phyloP scores from a whole-genome alignment of 1,140 invertebrate species.

The Drosophila rhopaloa region DNA sequence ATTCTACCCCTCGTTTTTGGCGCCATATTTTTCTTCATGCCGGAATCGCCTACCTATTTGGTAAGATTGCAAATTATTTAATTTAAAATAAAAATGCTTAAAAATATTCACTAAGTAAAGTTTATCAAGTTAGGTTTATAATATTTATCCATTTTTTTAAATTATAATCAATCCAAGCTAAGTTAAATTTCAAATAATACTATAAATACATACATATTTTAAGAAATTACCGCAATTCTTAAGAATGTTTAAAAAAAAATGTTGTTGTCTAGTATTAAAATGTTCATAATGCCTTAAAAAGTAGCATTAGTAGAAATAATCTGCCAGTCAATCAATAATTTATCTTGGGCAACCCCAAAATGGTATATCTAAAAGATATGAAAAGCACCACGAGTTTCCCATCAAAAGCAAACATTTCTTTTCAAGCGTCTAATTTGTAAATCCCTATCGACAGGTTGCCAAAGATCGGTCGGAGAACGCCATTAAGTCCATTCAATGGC shows the following conservation, averaged over 20 bases:
- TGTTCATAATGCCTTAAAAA: background rate
- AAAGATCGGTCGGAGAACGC: slow-evolving; percentile 88
- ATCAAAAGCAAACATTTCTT: slow-evolving; percentile 3
- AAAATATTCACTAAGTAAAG: too few species aligned
- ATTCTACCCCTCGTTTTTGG: slow-evolving; percentile 89
- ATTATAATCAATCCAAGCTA: too few species aligned
- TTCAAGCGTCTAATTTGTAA: background rate
- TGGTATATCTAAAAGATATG: slow-evolving; percentile 2
- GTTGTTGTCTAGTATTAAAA: too few species aligned
- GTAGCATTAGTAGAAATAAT: background rate
- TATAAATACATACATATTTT: too few species aligned
- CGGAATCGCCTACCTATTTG: slow-evolving; percentile 90
- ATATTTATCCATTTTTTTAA: too few species aligned
- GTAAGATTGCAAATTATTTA: slow-evolving; percentile 48
- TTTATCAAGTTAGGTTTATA: too few species aligned
- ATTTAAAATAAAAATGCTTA: too few species aligned
- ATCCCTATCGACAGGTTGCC: slow-evolving; percentile 55
- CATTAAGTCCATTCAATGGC: slow-evolving; percentile 86
- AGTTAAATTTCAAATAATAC: too few species aligned
- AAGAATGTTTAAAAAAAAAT: too few species aligned
- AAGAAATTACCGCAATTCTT: too few species aligned
- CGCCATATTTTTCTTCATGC: slow-evolving; percentile 90
- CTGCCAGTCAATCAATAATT: slow-evolving; percentile 15
- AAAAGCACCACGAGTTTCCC: slow-evolving; percentile 22
- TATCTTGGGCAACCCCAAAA: background rate